Evolutionary conservation across 2,113 vertebrate genomes (phyloP).

Genomic region (Colius striatus): DNA sequence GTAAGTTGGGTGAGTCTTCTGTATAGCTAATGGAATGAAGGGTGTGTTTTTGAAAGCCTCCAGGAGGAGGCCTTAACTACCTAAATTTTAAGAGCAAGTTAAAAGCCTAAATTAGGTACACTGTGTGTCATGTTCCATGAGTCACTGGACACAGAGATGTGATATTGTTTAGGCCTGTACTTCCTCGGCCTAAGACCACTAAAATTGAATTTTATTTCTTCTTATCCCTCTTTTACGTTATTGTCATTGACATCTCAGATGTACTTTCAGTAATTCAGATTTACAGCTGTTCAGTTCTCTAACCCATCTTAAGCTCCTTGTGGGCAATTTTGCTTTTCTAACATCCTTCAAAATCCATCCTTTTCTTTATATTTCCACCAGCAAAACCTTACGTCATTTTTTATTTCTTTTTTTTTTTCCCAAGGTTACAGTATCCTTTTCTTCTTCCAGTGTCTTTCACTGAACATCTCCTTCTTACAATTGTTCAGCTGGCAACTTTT

Average conservation of each 20-base stretch:
- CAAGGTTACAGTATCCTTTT: not conserved
- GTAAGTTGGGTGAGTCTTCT: not conserved
- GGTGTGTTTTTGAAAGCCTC: not conserved
- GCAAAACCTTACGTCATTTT: fast-evolving
- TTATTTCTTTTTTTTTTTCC: not conserved
- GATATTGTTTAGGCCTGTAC: not conserved
- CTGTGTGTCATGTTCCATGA: not conserved
- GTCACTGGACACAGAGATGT: not conserved
- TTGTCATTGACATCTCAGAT: not conserved
- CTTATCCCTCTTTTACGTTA: not conserved
- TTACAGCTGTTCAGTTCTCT: not conserved
- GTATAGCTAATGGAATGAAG: not conserved
- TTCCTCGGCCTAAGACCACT: not conserved
- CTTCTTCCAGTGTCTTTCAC: not conserved
- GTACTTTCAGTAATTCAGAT: not conserved
- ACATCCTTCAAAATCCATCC: not conserved
- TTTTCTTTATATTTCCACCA: not conserved
- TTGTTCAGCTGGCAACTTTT: not conserved
- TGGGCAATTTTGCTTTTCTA: not conserved
- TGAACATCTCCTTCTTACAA: not conserved
- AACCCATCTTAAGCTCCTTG: not conserved
- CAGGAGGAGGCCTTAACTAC: not conserved
- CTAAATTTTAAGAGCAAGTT: not conserved
- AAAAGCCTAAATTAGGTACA: not conserved
- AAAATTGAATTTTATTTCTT: conserved; percentile 25